Evolutionary conservation across 2,888 invertebrate genomes (phyloP), one percentile per base, ranked within the genome.

Genomic region (Scaptomyza parva): DNA sequence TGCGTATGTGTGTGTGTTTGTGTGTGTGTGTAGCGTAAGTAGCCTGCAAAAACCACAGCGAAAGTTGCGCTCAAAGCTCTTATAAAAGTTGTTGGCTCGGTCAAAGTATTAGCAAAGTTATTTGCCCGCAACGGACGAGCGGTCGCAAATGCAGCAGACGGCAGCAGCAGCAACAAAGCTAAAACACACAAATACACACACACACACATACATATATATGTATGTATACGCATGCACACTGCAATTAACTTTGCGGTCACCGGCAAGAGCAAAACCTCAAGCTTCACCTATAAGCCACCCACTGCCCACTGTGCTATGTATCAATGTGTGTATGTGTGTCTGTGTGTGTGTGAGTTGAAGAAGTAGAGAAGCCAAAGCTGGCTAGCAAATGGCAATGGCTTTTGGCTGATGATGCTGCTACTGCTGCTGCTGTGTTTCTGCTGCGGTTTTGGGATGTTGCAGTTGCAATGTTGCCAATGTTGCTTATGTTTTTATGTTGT

Each of bases 101-200:
- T 78, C 86, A 86, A 76, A 79, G 80, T 86, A 79, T 79, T 79
- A 76, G 83, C 76, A 79, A 82, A 79, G 80, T 86, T 79, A 78
- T 85, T 79, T 82, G 65, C 51, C 86, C 77, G 80, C 64, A 79
- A 71, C 70, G 66, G 78, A 53, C 50, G 58, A 76, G 63, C 70
- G 52, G 78, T 66, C 57, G 55, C 78, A 81, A 50, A 50, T 59
- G 54, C 78, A 54, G 14, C 39, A 53, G 61, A 47, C 76, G 47
- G 18, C 41, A 53, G 30, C 59, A 54, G 28, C 70, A 62, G 7
- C 6, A 20, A 45, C 53, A 67, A 47, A 61, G 40, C 14, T 40
- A 51, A 24, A 45, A 43, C 12, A 28, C 59, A 41, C n/a, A 40
- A 22, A 14, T 22, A 52, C 61, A 44, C 18, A 48, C 33, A 35